Evolutionary conservation across 2,113 vertebrate species (phyloP).

Genomic region (Oceanites oceanicus): DNA sequence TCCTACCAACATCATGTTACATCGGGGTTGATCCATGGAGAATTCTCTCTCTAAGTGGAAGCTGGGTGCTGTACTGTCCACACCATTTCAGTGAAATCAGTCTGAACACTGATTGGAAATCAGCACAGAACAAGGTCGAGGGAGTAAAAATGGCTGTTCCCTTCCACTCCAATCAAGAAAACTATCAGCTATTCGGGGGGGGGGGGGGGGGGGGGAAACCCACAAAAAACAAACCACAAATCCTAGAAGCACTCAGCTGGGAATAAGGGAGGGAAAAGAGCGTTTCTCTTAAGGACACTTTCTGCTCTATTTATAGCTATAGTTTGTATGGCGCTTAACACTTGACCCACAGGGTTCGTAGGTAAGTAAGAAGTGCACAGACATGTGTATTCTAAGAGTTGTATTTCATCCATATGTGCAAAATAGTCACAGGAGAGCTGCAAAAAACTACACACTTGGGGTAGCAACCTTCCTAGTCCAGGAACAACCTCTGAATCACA

Average conservation of each 20-base stretch:
- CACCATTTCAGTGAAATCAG: background rate
- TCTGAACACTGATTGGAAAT: fast-evolving
- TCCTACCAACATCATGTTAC: background rate
- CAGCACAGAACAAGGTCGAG: background rate
- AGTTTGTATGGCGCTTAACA: background rate
- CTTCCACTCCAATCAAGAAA: background rate
- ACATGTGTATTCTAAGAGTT: background rate
- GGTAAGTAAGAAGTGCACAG: slow-evolving; percentile 17
- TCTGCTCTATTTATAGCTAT: background rate
- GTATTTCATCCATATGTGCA: slow-evolving; percentile 36
- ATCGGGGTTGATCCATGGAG: background rate
- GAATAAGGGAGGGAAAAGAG: background rate
- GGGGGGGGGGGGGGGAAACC: no score
- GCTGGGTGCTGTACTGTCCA: background rate
- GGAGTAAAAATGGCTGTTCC: background rate
- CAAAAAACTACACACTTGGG: background rate
- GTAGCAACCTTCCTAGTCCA: background rate
- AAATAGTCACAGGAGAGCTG: slow-evolving; percentile 3
- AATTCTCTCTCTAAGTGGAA: background rate
- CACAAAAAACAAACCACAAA: background rate
- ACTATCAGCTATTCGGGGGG: background rate
- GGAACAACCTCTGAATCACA: background rate
- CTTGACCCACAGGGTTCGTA: slow-evolving; percentile 1
- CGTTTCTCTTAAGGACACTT: slow-evolving; percentile 4
- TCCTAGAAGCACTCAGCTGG: background rate